Percentiles rank a stretch among this genome's conserved stretches.
Conservation (phyloP, 2,113 vertebrate species). For the Circaetus cinerascens region DNA sequence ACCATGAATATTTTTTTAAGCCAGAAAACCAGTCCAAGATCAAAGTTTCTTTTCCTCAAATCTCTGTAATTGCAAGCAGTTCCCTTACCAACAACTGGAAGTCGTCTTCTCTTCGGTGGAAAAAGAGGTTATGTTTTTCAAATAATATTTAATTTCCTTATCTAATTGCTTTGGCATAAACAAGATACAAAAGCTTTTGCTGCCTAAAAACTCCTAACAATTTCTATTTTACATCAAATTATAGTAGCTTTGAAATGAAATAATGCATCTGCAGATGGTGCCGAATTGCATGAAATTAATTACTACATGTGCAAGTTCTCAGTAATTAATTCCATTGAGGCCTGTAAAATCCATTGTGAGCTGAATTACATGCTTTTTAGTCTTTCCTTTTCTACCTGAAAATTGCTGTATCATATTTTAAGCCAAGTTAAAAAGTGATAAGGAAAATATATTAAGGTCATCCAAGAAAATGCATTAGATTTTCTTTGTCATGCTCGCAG, state of each 20-base stretch:
- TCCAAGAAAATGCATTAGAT: neutral
- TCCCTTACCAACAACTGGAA: neutral
- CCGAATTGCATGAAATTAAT: conserved; percentile 76
- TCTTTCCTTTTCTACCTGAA: conserved; percentile 53
- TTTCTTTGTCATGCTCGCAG: neutral
- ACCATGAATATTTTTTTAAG: neutral
- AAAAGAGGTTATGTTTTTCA: conserved; percentile 41
- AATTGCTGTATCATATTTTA: conserved; percentile 43
- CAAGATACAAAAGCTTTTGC: conserved; percentile 57
- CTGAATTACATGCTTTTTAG: conserved; percentile 61
- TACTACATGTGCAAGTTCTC: conserved; percentile 68
- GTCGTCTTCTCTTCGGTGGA: neutral
- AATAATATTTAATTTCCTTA: conserved; percentile 57
- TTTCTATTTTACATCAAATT: conserved; percentile 64
- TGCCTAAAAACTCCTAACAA: conserved; percentile 42
- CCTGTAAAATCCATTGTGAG: conserved; percentile 57
- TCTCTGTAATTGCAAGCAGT: neutral
- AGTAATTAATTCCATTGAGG: conserved; percentile 73
- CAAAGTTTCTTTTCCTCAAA: neutral
- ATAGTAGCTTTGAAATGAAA: conserved; percentile 63
- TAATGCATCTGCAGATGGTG: conserved; percentile 69
- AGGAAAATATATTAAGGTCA: neutral
- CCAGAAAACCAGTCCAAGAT: neutral
- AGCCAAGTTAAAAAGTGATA: conserved; percentile 4
- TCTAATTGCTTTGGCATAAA: conserved; percentile 63